Base-by-base conservation (phyloP, 2,888 invertebrate genomes). In the Drosophila barbarae region DNA sequence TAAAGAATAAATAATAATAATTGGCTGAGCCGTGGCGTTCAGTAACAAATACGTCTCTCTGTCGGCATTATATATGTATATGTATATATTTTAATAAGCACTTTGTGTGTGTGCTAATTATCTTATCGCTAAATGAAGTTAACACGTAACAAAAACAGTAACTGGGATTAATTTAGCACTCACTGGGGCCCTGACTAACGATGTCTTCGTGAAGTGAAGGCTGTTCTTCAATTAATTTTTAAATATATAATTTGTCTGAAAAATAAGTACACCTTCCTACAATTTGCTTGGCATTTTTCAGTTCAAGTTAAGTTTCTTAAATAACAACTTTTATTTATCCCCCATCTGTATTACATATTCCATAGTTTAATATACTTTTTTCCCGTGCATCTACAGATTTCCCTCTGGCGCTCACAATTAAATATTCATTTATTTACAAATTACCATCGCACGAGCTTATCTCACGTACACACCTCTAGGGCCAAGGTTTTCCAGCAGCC, bases 121-220 rank as follows among this genome's bases (percentile, higher is more conserved):
- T 77, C 77, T 79, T 79, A 79, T 75, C 79, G 76, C 73, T 79
- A 77, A 68, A 82, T 79, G 61, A 64, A 73, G 71, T 63, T 71
- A 72, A 46, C 69, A 75, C 63, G 64, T 70, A 77, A 65, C 65
- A 51, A 39, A 35, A 38, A 44, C 53, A 53, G 50, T 54, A 68
- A 50, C 58, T 52, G 65, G 65, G 42, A 58, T 66, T 58, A 51
- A 51, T 51, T 58, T 49, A 49, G 44, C 41, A 44, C 59, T 42
- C 21, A 13, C 35, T 30, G 38, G 34, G 46, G 56, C 30, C 56
- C 56, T 26, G 23, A 23, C 32, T 23, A 41, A 46, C 28, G 46
- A 51, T 51, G 57, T n/a, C 46, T 41, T 18, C 35, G 50, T 56
- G 57, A 64, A 26, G 26, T 26, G 26, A 26, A 26, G 36, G 32